A percentile compares a stretch with the other conserved stretches of the same genome.
Conservation (phyloP, 2,113 vertebrate genomes). For the Callionymus lyra region DNA sequence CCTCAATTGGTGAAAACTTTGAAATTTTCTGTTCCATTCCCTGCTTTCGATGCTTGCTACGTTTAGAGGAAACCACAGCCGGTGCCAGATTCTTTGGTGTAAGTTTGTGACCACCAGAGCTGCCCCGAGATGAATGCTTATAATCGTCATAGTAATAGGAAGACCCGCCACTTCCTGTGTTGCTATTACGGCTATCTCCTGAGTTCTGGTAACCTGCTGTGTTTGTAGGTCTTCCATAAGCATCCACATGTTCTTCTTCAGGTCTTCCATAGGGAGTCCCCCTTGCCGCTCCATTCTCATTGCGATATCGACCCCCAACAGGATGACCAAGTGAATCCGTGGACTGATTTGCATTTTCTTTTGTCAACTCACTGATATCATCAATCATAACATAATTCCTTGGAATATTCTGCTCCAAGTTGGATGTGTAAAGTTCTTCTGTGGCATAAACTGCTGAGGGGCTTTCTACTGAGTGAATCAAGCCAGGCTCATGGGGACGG, state of each 20-base stretch:
- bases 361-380: slow-evolving; percentile 95
- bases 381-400: slow-evolving; percentile 98
- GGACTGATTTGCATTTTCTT: slow-evolving; percentile 73
- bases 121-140: slow-evolving; percentile 71
- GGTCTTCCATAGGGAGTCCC: slow-evolving; percentile 77
- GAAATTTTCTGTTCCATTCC: slow-evolving; percentile 97
- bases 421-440: slow-evolving; percentile 86
- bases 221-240: slow-evolving; percentile 72
- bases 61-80: slow-evolving; percentile 85
- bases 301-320: slow-evolving; percentile 66
- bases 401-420: slow-evolving; percentile 90
- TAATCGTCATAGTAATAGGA: slow-evolving; percentile 83
- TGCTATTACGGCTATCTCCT: slow-evolving; percentile 45
- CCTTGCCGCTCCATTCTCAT: slow-evolving; percentile 65
- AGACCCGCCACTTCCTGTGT: slow-evolving; percentile 62
- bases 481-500: slow-evolving; percentile 66
- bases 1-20: slow-evolving; percentile 97
- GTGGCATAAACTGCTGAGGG: slow-evolving; percentile 76
- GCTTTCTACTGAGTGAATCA: slow-evolving; percentile 69
- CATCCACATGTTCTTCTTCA: slow-evolving; percentile 74
- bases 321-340: slow-evolving; percentile 61
- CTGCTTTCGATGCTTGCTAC: slow-evolving; percentile 96
- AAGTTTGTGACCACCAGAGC: slow-evolving; percentile 77
- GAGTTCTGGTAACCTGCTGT: slow-evolving; percentile 47
- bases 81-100: slow-evolving; percentile 87